These are phyloP conservation scores for Clarias platycephalus DNA, from an alignment of 2,797 vertebrate genomes.

Conservation along the genomic window DNA sequence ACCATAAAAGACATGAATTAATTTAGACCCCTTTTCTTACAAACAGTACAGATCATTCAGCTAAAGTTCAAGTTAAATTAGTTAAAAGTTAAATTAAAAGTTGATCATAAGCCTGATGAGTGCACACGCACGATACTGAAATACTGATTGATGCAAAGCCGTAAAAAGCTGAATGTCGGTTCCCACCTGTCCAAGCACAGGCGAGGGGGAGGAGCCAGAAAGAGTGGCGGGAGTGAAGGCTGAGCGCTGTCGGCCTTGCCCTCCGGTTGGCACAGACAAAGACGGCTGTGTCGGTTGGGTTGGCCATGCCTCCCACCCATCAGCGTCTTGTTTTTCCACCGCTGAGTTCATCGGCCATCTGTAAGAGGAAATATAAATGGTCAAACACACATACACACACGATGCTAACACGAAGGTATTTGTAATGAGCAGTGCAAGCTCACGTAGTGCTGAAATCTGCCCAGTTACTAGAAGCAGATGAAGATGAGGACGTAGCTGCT, in stretches of 20 bases:
- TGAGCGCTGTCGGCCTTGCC: constrained; percentile 89
- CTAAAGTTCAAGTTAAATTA: background rate
- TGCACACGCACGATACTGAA: background rate
- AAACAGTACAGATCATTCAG: background rate
- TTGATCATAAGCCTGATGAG: background rate
- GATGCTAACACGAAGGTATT: background rate
- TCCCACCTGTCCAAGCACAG: constrained; percentile 92
- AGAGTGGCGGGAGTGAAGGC: constrained; percentile 95
- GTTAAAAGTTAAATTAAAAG: background rate
- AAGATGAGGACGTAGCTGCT: constrained; percentile 63
- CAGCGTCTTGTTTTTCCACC: constrained; percentile 83
- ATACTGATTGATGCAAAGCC: background rate
- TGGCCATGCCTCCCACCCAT: constrained; percentile 95
- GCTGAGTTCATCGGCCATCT: constrained; percentile 87
- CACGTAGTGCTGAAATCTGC: constrained; percentile 98
- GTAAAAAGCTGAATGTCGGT: background rate
- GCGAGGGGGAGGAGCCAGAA: constrained; percentile 93
- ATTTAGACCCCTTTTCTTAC: background rate
- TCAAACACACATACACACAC: background rate
- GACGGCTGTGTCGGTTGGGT: constrained; percentile 88
- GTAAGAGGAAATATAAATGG: constrained; percentile 16
- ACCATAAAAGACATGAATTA: background rate
- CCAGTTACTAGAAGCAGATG: constrained; percentile 87
- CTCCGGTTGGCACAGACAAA: constrained; percentile 87
- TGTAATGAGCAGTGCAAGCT: constrained; percentile 55